Evolutionary conservation across 2,113 vertebrate species (phyloP).

Genomic region (Lasiurus borealis): DNA sequence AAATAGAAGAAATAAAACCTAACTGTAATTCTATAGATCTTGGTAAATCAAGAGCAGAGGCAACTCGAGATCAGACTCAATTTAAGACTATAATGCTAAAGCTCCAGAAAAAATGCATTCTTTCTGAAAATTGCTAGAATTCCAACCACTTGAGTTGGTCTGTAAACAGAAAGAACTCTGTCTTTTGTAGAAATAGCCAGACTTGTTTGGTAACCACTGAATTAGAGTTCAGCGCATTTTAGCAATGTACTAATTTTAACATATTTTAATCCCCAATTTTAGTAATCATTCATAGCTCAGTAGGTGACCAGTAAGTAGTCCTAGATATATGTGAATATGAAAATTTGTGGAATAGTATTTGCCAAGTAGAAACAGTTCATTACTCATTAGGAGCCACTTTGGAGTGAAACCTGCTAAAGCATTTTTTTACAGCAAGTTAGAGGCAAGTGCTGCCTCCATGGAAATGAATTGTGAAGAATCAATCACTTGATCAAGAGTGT

Average conservation of each 20-base stretch:
- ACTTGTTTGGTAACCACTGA: background rate
- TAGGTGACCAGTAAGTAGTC: background rate
- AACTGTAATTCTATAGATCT: background rate
- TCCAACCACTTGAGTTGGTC: background rate
- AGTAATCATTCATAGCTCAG: background rate
- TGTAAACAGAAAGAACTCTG: background rate
- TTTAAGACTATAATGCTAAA: background rate
- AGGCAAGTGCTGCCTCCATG: background rate
- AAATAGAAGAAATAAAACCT: conserved; percentile 41
- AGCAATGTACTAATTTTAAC: conserved; percentile 47
- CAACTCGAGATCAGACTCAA: background rate
- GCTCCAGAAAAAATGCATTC: background rate
- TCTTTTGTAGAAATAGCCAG: conserved; percentile 5
- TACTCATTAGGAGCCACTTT: conserved; percentile 14
- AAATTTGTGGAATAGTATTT: conserved; percentile 50
- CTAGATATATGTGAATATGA: background rate
- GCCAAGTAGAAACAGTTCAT: conserved; percentile 21
- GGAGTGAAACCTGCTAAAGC: background rate
- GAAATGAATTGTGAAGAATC: background rate
- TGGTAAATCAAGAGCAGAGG: background rate
- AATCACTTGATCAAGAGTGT: conserved; percentile 24
- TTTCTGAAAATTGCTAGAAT: conserved; percentile 42
- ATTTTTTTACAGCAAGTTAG: background rate
- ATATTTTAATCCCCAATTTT: background rate
- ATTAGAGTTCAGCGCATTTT: conserved; percentile 42